Conservation (phyloP, 1,140 invertebrate species). For the Gryllus bimaculatus region DNA sequence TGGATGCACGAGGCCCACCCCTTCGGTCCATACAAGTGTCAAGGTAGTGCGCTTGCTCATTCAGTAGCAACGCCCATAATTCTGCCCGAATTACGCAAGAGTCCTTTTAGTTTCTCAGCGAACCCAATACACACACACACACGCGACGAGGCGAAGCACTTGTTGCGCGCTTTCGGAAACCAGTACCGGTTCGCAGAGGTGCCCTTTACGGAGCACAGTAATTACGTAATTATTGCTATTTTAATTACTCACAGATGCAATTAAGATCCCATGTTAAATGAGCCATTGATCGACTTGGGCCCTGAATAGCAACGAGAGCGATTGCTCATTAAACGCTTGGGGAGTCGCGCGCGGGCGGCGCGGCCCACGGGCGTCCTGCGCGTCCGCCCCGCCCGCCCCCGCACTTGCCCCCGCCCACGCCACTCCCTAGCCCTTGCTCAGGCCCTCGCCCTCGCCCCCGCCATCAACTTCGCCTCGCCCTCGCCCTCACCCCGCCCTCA, state of each 20-base stretch:
- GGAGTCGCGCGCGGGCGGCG: not conserved
- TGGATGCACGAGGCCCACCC: no score
- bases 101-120: no score
- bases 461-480: no score
- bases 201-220: not conserved
- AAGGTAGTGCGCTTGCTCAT: no score
- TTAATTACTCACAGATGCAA: slow-evolving; percentile 1
- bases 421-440: not conserved
- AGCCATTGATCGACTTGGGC: not conserved
- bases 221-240: slow-evolving; percentile 2
- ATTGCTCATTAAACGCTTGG: slow-evolving; percentile 1
- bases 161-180: not conserved
- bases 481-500: no score
- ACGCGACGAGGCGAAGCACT: not conserved
- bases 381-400: no score
- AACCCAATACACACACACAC: no score
- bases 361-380: not conserved
- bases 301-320: not conserved
- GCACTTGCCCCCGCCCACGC: no score
- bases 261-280: not conserved
- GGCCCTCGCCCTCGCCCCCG: no score
- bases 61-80: no score
- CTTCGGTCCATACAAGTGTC: no score
- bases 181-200: not conserved
- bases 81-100: no score